Evolutionary conservation across 2,888 invertebrate genomes (phyloP).

Genomic region (Sphaerophoria taeniata): DNA sequence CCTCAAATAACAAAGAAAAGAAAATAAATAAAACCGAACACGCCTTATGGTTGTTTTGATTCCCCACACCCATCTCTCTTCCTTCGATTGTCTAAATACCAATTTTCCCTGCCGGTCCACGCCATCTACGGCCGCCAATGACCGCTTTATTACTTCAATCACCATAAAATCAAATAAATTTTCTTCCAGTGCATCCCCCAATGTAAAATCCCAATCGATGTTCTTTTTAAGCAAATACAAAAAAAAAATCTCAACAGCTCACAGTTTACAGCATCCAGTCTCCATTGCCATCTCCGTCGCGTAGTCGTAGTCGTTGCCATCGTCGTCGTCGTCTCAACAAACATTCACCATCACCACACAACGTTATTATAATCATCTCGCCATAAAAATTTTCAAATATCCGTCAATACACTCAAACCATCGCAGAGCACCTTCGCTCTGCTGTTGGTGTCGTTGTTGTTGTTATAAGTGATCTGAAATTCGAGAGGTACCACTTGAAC

Average conservation of each 20-base stretch:
- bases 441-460: conserved; percentile 35
- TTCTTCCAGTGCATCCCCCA: conserved; percentile 72
- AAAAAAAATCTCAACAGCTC: neutral
- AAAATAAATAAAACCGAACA: neutral
- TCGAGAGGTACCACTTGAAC: conserved; percentile 44
- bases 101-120: conserved; percentile 35
- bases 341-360: conserved; percentile 45
- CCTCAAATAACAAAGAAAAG: neutral
- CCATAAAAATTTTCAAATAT: conserved; percentile 53
- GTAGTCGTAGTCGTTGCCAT: neutral
- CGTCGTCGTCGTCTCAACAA: neutral
- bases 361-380: conserved; percentile 43
- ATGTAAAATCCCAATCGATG: conserved; percentile 21
- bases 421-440: conserved; percentile 54
- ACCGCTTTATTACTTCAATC: conserved; percentile 72
- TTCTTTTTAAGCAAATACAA: conserved; percentile 7
- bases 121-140: conserved; percentile 55
- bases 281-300: neutral
- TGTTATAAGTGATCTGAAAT: conserved; percentile 19
- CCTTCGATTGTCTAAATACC: no score
- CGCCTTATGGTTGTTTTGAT: neutral
- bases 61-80: no score
- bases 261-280: conserved; percentile 66
- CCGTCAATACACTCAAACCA: conserved; percentile 33
- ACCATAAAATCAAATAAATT: conserved; percentile 62